phyloP scores from a whole-genome alignment of 2,113 vertebrate species.

The Perccottus glenii region DNA sequence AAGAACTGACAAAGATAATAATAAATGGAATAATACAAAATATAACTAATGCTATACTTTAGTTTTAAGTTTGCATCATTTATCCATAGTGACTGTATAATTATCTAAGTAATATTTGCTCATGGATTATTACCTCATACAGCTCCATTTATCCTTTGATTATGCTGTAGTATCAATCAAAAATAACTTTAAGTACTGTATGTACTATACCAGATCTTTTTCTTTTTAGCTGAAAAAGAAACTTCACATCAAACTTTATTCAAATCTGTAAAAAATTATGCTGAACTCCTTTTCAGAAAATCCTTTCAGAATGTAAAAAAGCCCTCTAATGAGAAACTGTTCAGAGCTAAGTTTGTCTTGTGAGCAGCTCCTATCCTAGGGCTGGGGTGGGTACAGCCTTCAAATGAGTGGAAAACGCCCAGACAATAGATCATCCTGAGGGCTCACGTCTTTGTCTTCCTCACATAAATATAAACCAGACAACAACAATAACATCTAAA shows the following conservation, averaged over 20 bases:
- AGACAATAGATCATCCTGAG: conserved; percentile 37
- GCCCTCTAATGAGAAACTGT: conserved; percentile 11
- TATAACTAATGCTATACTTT: background rate
- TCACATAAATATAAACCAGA: conserved; percentile 39
- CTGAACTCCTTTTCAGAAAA: conserved; percentile 1
- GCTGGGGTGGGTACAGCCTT: conserved; percentile 16
- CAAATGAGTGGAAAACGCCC: conserved; percentile 25
- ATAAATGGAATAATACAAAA: background rate
- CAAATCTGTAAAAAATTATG: conserved; percentile 6
- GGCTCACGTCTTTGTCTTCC: conserved; percentile 20
- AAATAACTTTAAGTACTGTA: no score
- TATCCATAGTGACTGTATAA: no score
- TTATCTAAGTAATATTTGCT: no score
- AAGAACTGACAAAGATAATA: background rate
- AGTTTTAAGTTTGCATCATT: no score
- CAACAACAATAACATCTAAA: conserved; percentile 29
- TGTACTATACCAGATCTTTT: no score
- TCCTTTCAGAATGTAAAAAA: conserved; percentile 11
- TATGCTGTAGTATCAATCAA: no score
- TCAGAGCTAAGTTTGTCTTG: conserved; percentile 14
- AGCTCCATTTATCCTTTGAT: no score
- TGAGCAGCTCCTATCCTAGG: conserved; percentile 13
- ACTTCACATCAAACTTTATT: background rate
- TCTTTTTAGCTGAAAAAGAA: no score
- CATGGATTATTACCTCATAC: no score